Percentiles rank a stretch among this genome's conserved stretches.
Conservation (phyloP, 2,113 vertebrate genomes). For the Pelecanoides urinatrix region DNA sequence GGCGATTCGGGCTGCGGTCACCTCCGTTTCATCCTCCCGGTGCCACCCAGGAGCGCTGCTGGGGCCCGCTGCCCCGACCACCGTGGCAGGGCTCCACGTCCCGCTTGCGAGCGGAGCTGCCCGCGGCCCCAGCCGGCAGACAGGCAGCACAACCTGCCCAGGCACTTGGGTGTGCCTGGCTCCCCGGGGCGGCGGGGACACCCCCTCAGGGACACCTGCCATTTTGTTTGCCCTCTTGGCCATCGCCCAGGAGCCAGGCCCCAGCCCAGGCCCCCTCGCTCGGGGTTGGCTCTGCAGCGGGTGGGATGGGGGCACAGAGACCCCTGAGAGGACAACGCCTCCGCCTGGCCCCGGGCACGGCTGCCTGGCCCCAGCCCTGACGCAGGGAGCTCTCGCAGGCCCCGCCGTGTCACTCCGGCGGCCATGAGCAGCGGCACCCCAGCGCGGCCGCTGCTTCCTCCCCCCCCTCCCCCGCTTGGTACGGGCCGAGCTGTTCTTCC, state of each 20-base stretch:
- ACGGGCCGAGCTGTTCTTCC: neutral
- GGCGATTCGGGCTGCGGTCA: too few species aligned
- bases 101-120: neutral
- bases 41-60: neutral
- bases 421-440: neutral
- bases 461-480: too few species aligned
- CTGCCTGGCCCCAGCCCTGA: neutral
- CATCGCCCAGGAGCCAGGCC: too few species aligned
- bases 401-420: neutral
- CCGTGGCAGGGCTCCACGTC: rapidly evolving
- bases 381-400: too few species aligned
- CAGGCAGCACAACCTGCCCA: rapidly evolving
- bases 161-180: rapidly evolving
- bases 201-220: neutral
- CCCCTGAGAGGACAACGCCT: too few species aligned
- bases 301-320: neutral
- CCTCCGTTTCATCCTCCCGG: rapidly evolving
- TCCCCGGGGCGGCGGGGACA: rapidly evolving
- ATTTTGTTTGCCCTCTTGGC: neutral
- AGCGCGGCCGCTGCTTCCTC: rapidly evolving
- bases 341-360: neutral
- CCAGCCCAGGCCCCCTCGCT: too few species aligned
- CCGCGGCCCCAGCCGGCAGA: rapidly evolving
- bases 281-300: too few species aligned
- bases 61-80: rapidly evolving